A percentile compares a stretch with the other conserved stretches of the same genome.
Evolutionary conservation across 1,140 invertebrate genomes (phyloP).

Genomic region (Drosophila melanogaster): DNA sequence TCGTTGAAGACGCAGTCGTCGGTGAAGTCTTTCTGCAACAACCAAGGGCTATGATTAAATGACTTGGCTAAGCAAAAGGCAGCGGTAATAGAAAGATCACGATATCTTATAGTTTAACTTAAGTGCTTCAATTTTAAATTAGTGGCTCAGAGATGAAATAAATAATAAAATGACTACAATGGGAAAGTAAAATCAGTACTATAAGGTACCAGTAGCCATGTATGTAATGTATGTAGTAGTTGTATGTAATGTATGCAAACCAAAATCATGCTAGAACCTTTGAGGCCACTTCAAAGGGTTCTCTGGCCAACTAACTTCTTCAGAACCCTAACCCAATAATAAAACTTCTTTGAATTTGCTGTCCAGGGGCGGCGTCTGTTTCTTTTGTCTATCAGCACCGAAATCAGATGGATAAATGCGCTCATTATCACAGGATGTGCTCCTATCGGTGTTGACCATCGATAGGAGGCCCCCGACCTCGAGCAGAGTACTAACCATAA

Average conservation of each 20-base stretch:
- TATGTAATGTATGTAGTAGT: neutral
- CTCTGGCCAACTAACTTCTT: neutral
- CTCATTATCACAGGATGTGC: conserved; percentile 83
- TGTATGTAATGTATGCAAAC: no score
- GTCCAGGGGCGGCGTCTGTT: conserved; percentile 34
- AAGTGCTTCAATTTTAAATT: no score
- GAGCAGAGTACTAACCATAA: conserved; percentile 46
- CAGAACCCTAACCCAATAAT: conserved; percentile 15
- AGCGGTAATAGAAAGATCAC: neutral
- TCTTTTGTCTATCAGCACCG: conserved; percentile 47
- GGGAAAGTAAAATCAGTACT: neutral
- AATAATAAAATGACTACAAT: neutral
- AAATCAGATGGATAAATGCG: conserved; percentile 75
- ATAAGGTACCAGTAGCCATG: neutral
- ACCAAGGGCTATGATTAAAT: conserved; percentile 77
- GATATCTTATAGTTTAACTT: neutral
- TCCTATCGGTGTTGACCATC: conserved; percentile 75
- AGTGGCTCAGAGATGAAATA: neutral
- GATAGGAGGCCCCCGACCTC: conserved; percentile 47
- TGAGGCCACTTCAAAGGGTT: conserved; percentile 17
- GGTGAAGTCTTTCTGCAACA: conserved; percentile 92
- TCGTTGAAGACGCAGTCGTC: conserved; percentile 95
- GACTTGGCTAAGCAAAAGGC: conserved; percentile 40
- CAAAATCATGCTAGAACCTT: no score
- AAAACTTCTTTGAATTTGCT: conserved; percentile 19